Evolutionary conservation across 2,113 vertebrate genomes (phyloP).

Genomic region (Nothobranchius furzeri): DNA sequence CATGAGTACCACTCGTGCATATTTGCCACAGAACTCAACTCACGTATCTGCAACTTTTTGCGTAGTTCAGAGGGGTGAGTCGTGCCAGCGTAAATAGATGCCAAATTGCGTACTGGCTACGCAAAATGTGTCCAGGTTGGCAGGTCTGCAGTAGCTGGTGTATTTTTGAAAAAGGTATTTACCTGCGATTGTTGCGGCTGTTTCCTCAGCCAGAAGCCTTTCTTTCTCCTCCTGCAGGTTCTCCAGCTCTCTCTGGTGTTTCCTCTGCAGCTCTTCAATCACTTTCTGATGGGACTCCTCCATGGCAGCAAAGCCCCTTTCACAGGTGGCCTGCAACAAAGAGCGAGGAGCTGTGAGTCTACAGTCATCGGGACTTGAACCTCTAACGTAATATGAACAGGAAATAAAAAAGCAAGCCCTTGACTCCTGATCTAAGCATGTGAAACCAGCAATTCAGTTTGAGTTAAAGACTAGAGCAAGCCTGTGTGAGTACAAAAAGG

Average conservation of each 20-base stretch:
- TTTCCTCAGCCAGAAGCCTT: constrained; percentile 81
- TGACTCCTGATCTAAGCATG: neutral
- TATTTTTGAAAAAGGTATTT: neutral
- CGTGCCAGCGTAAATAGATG: too few species aligned
- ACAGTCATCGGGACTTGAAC: constrained; percentile 1
- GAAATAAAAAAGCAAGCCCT: neutral
- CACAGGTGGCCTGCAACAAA: constrained; percentile 78
- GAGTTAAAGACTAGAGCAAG: constrained; percentile 2
- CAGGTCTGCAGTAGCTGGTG: too few species aligned
- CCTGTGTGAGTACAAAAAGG: too few species aligned
- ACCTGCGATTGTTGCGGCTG: constrained; percentile 83
- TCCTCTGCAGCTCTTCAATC: constrained; percentile 82
- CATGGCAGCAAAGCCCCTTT: constrained; percentile 83
- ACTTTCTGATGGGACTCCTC: constrained; percentile 85
- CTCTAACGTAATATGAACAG: constrained; percentile 16
- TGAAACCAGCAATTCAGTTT: neutral
- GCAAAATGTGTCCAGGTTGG: too few species aligned
- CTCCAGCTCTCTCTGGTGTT: constrained; percentile 84
- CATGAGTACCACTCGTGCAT: too few species aligned
- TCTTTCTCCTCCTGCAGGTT: constrained; percentile 84
- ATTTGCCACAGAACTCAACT: too few species aligned
- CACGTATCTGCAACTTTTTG: too few species aligned
- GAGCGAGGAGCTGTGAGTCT: constrained; percentile 31
- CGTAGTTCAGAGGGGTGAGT: too few species aligned
- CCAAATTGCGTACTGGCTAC: too few species aligned